These are phyloP conservation scores for Ernsta delagoae DNA, from an alignment of 2,888 invertebrate species.

Conservation along the genomic window DNA sequence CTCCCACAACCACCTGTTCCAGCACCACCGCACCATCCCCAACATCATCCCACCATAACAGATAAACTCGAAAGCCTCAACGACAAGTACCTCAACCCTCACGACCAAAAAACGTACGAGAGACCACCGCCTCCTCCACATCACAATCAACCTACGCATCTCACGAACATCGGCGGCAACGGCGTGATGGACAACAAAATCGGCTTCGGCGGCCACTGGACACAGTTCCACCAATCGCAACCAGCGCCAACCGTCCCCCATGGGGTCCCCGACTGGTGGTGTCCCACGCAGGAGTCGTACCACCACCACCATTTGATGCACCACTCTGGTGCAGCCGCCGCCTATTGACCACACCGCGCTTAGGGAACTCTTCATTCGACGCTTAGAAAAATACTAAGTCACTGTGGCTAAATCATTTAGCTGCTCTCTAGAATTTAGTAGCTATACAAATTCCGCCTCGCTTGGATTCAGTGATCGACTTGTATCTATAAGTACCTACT, in stretches of 20 bases:
- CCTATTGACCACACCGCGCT: constrained; percentile 88
- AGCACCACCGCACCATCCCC: constrained; percentile 52
- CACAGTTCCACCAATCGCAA: constrained; percentile 88
- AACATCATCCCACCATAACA: constrained; percentile 76
- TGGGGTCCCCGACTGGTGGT: constrained; percentile 82
- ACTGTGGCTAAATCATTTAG: constrained; percentile 30
- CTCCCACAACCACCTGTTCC: too few relatives aligned
- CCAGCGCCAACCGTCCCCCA: constrained; percentile 87
- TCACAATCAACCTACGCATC: constrained; percentile 67
- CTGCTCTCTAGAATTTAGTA: constrained; percentile 22
- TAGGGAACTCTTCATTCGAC: constrained; percentile 82
- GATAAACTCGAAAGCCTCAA: constrained; percentile 81
- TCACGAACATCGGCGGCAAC: constrained; percentile 85
- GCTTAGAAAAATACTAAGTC: constrained; percentile 40
- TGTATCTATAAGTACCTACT: neutral
- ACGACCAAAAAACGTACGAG: constrained; percentile 88
- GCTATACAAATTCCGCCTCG: constrained; percentile 27
- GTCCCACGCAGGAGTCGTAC: constrained; percentile 81
- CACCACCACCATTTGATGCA: constrained; percentile 87
- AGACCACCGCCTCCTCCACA: constrained; percentile 84
- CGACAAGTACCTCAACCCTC: constrained; percentile 80
- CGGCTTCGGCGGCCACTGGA: constrained; percentile 90
- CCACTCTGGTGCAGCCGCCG: constrained; percentile 89
- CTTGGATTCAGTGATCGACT: constrained; percentile 25
- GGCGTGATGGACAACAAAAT: constrained; percentile 84